Evolutionary conservation across 1,140 invertebrate genomes (phyloP).

Genomic region (Schlechtendalia chinensis): DNA sequence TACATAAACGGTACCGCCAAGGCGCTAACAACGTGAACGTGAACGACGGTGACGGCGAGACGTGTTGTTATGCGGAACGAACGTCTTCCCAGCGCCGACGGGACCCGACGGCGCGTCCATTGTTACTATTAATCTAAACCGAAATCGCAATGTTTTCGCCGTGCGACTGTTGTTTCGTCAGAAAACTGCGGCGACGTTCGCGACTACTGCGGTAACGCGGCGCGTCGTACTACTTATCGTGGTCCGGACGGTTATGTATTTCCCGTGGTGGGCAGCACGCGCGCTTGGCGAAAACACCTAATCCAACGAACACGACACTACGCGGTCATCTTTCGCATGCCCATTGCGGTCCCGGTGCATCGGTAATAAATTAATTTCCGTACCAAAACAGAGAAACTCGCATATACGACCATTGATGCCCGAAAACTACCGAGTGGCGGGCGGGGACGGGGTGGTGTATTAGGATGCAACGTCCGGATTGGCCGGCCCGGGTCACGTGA

Average conservation of each 20-base stretch:
- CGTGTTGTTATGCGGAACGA: neutral
- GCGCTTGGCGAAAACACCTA: slow-evolving; percentile 24
- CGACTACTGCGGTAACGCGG: slow-evolving; percentile 8
- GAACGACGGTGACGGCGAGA: neutral
- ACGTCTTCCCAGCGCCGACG: slow-evolving; percentile 19
- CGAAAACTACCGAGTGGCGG: slow-evolving; percentile 33
- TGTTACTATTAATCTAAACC: too few species aligned
- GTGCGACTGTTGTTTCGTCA: too few species aligned
- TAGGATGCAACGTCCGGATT: slow-evolving; percentile 48
- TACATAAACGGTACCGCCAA: slow-evolving; percentile 43
- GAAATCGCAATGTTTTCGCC: too few species aligned
- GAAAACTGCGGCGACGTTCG: neutral
- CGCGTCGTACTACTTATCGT: neutral
- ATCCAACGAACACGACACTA: neutral
- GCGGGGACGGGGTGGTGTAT: slow-evolving; percentile 45
- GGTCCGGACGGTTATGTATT: neutral
- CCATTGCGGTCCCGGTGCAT: slow-evolving; percentile 13
- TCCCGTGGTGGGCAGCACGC: neutral
- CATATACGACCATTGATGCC: slow-evolving; percentile 46
- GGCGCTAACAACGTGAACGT: slow-evolving; percentile 25
- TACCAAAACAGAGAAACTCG: slow-evolving; percentile 49
- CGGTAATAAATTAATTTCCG: slow-evolving; percentile 38
- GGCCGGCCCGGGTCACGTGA: slow-evolving; percentile 42
- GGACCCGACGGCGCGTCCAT: slow-evolving; percentile 21
- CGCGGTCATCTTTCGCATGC: slow-evolving; percentile 31